Evolutionary conservation across 2,113 vertebrate species (phyloP).

Genomic region (Xenus cinereus): DNA sequence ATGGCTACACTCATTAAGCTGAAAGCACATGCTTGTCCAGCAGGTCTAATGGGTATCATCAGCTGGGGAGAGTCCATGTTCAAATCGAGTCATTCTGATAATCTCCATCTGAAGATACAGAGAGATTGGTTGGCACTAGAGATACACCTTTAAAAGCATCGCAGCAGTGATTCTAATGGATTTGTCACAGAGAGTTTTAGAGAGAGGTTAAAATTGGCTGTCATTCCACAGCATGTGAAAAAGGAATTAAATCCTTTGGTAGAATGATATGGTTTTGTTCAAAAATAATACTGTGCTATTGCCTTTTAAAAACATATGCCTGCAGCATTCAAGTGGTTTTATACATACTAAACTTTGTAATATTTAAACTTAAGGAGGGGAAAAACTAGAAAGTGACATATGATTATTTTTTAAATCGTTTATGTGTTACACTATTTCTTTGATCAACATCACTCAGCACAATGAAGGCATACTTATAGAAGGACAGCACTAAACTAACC

Average conservation of each 20-base stretch:
- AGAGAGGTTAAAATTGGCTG: background rate
- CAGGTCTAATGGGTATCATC: background rate
- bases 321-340: background rate
- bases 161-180: background rate
- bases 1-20: background rate
- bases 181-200: background rate
- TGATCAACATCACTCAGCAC: background rate
- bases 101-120: background rate
- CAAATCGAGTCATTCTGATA: background rate
- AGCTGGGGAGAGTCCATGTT: background rate
- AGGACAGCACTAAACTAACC: background rate
- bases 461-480: background rate
- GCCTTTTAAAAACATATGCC: background rate
- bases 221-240: background rate
- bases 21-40: background rate
- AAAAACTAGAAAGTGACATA: background rate
- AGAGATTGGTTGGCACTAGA: background rate
- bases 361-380: background rate
- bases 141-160: background rate
- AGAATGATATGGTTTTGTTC: background rate
- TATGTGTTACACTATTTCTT: background rate
- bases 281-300: background rate
- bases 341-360: background rate
- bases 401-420: accelerated
- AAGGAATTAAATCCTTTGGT: background rate